Evolutionary conservation across 2,888 invertebrate species (phyloP), one percentile per base, ranked within the genome.

Genomic region (Sinhomidia bicolor): DNA sequence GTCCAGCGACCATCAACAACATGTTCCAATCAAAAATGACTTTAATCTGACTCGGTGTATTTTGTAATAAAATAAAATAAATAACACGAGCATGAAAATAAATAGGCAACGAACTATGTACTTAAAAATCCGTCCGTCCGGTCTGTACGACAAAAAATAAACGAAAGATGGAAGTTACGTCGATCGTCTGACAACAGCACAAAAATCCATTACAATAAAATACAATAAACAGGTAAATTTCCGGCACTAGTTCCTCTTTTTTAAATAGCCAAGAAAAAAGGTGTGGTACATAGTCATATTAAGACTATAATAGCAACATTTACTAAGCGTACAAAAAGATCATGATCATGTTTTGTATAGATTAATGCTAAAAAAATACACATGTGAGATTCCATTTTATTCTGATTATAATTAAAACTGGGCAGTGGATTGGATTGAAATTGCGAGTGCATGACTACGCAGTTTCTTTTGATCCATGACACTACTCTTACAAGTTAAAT

Each of bases 361-460:
- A n/a, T 47, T 47, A 12, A 2, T 14, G n/a, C n/a, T 7, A 14
- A 47, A n/a, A 7, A 2, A 7, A 12, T 47, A 47, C 47, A 47
- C 47, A n/a, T 10, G 17, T 20, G 57, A n/a, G n/a, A n/a, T n/a
- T n/a, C 20, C 5, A 57, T 7, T 14, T 57, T 14, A 29, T 32
- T 12, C 12, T 2, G 4, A 68, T 10, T 0, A 5, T 36, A 36
- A 4, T 32, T 68, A 68, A 68, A 17, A 32, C 17, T 29, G 6
- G 17, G 12, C 65, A 32, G 20, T 17, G 44, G 12, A 23, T 23
- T 44, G 20, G 6, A 36, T 41, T 68, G 68, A 41, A 68, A 36
- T 36, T 68, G 26, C 36, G 9, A 60, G 12, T 60, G 65, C 29
- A 51, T 74, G 74, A 74, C 74, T 47, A 14, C n/a, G 74, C 74